Percentiles rank a stretch among this genome's conserved stretches.
phyloP scores from a whole-genome alignment of 2,113 vertebrate species.

The Paramisgurnus dabryanus region DNA sequence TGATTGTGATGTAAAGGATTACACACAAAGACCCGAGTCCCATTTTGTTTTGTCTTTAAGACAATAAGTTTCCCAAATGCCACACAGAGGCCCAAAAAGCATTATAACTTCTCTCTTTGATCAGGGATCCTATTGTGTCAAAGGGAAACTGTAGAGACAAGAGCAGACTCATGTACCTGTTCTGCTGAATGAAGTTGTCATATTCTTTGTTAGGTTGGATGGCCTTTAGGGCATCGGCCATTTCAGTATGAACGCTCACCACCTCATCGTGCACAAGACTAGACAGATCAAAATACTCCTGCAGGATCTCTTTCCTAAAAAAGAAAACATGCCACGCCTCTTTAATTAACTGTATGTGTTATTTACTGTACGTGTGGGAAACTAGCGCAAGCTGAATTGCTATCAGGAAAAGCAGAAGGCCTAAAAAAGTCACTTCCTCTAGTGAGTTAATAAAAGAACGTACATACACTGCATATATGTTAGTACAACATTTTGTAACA shows the following conservation, averaged over 20 bases:
- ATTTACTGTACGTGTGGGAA: neutral
- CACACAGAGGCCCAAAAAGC: neutral
- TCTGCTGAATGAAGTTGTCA: conserved; percentile 82
- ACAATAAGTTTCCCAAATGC: no score
- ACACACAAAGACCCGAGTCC: no score
- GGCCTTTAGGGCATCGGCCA: conserved; percentile 73
- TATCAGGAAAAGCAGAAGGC: conserved; percentile 41
- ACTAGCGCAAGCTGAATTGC: neutral
- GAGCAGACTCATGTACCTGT: conserved; percentile 73
- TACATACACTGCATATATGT: no score
- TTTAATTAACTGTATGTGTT: neutral
- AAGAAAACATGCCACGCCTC: neutral
- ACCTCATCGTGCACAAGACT: conserved; percentile 88
- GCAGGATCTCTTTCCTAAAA: conserved; percentile 86
- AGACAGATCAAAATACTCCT: conserved; percentile 88
- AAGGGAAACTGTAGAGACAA: neutral
- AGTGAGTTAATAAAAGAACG: no score
- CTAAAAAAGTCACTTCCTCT: neutral
- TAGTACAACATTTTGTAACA: no score
- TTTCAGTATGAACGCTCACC: conserved; percentile 80
- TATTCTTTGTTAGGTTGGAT: conserved; percentile 84
- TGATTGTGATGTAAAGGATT: no score
- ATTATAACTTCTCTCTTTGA: neutral
- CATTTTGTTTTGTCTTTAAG: no score
- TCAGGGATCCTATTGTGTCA: neutral